phyloP scores from a whole-genome alignment of 1,140 invertebrate species.

The Drosophila miranda region DNA sequence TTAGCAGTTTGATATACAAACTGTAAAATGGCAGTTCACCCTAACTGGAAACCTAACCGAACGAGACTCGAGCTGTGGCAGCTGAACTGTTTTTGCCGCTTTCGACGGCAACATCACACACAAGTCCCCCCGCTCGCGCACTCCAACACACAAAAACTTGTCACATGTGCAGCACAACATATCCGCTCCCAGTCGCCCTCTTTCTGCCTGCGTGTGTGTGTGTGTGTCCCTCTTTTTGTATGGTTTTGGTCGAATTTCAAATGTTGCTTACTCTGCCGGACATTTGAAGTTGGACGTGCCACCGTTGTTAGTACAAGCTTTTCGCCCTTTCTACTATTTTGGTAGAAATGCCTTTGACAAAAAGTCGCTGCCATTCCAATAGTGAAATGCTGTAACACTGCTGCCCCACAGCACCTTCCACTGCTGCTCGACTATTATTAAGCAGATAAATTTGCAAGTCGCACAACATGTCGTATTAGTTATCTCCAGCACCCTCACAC shows the following conservation, averaged over 20 bases:
- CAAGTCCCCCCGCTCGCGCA: too few species aligned
- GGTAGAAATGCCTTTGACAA: constrained; percentile 5
- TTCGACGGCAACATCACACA: constrained; percentile 41
- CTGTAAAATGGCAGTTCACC: constrained; percentile 75
- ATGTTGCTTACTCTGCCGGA: constrained; percentile 76
- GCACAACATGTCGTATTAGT: constrained; percentile 52
- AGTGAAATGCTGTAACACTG: constrained; percentile 19
- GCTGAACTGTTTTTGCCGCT: constrained; percentile 62
- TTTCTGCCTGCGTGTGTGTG: constrained; percentile 22
- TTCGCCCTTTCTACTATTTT: neutral
- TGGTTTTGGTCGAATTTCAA: constrained; percentile 75
- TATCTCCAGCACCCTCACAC: constrained; percentile 24
- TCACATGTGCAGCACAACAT: constrained; percentile 77
- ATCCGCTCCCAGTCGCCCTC: constrained; percentile 38
- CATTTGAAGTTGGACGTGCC: constrained; percentile 60
- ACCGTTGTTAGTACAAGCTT: constrained; percentile 15
- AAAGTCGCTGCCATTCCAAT: neutral
- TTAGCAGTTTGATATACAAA: constrained; percentile 71
- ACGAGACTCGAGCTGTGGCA: constrained; percentile 47
- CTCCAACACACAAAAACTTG: constrained; percentile 52
- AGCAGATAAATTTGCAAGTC: constrained; percentile 68
- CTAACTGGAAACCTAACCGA: constrained; percentile 65
- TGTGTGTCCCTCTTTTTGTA: constrained; percentile 42
- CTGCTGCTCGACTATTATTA: constrained; percentile 59
- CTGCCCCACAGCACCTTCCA: constrained; percentile 20